Base-by-base conservation (phyloP, 1,140 invertebrate genomes). In the Solenopsis fugax region DNA sequence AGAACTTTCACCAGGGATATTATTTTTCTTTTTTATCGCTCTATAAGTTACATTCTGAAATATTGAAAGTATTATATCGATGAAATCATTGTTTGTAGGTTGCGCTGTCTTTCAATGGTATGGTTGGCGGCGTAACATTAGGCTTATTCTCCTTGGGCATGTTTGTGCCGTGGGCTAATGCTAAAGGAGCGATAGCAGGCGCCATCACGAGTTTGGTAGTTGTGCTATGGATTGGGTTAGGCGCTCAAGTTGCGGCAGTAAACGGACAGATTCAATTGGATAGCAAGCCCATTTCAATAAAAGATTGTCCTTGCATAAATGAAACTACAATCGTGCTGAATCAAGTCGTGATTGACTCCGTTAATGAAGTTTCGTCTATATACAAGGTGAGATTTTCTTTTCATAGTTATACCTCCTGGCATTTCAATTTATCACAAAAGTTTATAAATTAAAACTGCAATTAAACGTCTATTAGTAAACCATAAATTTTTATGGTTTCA, bases 71-170 rank as follows among this genome's bases (percentile, higher is more conserved):
- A 77, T 37, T 56, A 52, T 54, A 41, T 41, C 7, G 9, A 76
- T 18, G 5, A 58, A 64, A 52, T 77, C 10, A 16, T 52, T 52
- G 9, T 48, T 77, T 24, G 21, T 90, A 97, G 96, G 97, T 98
- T 0, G 98, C 98, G 0, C 93, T 98, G 0, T 98, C 97, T 7
- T 97, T 98, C 71, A 98, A 98, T 92, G 98, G 98, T 0, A 97
- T 98, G 91, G 97, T 98, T 3, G 98, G 98, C 4, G 98, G 98
- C 21, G 97, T 98, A 0, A 96, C 98, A 1, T 93, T 98, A 4
- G 98, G 98, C 1, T 94, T 98, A 4, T 99, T 99, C 93, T 97
- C 97, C 0, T 93, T 99, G 34, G 98, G 98, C 69, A 98, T 99
- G 96, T 98, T 98, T 91, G 97, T 98, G 71, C 98, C 98, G 1